Conservation (phyloP, 2,888 invertebrate genomes). For the Sarcophaga rosellei region DNA sequence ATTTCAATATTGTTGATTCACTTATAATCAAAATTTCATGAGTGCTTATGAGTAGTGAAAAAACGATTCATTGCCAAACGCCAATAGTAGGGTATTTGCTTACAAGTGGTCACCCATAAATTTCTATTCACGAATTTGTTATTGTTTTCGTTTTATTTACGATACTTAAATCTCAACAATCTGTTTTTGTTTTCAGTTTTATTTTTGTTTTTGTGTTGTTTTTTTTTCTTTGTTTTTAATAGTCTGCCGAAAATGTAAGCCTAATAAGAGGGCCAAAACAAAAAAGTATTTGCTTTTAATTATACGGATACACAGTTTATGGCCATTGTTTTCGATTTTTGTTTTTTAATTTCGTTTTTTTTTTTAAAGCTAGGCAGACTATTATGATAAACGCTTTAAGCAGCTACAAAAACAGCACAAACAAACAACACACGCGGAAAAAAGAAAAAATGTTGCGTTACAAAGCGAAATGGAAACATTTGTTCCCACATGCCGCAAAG, state of each 20-base stretch:
- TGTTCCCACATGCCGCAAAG: not conserved
- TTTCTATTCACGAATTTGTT: slow-evolving; percentile 19
- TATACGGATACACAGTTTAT: slow-evolving; percentile 7
- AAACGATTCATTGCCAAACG: too few species aligned
- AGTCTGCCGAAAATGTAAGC: not conserved
- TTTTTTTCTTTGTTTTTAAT: not conserved
- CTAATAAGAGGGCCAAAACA: slow-evolving; percentile 21
- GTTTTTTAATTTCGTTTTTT: not conserved
- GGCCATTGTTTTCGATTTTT: slow-evolving; percentile 1
- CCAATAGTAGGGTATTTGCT: too few species aligned
- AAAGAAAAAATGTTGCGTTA: not conserved
- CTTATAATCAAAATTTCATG: too few species aligned
- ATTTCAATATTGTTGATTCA: too few species aligned
- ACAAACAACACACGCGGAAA: not conserved
- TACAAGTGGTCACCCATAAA: slow-evolving; percentile 27
- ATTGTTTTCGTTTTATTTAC: not conserved
- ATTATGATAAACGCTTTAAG: slow-evolving; percentile 27
- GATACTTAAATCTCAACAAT: slow-evolving; percentile 16
- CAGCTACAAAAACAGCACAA: slow-evolving; percentile 9
- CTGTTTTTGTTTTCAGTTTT: not conserved
- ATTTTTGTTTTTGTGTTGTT: too few species aligned
- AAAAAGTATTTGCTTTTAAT: slow-evolving; percentile 21
- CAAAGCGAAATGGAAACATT: not conserved
- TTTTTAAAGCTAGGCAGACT: not conserved
- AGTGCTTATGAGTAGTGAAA: too few species aligned